Conservation (phyloP, 2,888 invertebrate species). For the Chloroclysta siterata region DNA sequence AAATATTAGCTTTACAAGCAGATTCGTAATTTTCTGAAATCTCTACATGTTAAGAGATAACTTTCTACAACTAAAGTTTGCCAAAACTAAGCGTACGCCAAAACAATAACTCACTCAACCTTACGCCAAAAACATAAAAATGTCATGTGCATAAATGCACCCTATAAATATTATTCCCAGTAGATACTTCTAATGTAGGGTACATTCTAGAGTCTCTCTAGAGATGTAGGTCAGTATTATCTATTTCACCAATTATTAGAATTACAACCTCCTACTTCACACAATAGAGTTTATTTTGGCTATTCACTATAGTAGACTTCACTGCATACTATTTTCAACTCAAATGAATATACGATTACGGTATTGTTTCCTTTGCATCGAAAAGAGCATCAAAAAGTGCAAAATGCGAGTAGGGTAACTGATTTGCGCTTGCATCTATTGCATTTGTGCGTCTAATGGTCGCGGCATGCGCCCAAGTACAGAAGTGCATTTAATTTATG, state of each 20-base stretch:
- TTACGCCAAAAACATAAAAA: conserved; percentile 81
- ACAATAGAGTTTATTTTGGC: conserved; percentile 54
- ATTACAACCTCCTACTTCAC: conserved; percentile 50
- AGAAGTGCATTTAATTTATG: conserved; percentile 76
- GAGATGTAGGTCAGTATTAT: conserved; percentile 82
- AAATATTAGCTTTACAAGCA: too few relatives aligned
- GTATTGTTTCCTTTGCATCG: conserved; percentile 15
- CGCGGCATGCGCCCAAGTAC: conserved; percentile 70
- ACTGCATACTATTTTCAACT: conserved; percentile 17
- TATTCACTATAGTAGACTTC: not conserved
- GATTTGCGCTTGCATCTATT: conserved; percentile 71
- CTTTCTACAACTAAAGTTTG: conserved; percentile 6
- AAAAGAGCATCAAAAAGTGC: conserved; percentile 35
- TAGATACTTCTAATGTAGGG: conserved; percentile 72
- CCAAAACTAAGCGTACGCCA: conserved; percentile 39
- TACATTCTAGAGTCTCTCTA: conserved; percentile 71
- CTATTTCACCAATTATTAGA: conserved; percentile 50
- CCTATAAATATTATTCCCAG: conserved; percentile 82
- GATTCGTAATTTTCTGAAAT: not conserved
- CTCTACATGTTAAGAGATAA: not conserved
- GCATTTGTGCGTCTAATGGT: conserved; percentile 73
- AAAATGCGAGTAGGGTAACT: conserved; percentile 51
- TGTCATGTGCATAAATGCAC: conserved; percentile 82
- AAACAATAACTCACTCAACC: conserved; percentile 64
- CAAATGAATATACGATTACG: not conserved